Evolutionary conservation across 2,797 vertebrate species (phyloP), one percentile per base, ranked within the genome.

Genomic region (Salarias fasciatus): DNA sequence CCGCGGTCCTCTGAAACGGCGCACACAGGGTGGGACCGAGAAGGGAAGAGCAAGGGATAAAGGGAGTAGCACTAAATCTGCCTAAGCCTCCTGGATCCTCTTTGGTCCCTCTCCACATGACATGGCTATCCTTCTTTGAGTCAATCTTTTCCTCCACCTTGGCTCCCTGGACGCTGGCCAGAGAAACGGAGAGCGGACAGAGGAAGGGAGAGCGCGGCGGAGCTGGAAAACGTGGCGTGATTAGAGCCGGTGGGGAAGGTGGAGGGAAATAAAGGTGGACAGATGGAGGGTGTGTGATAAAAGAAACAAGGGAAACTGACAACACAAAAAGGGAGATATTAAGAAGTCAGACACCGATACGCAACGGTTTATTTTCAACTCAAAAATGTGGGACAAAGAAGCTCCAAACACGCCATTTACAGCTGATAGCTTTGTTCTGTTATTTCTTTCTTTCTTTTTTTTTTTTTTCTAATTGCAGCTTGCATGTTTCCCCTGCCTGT

Each of bases 31-130:
- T 62, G 49, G 59, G 56, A 59, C 62, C 9, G 29, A 50, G 36
- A 30, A 18, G 60, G 53, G 43, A 35, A 31, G 50, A 59, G 64
- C 18, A 40, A 58, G 49, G 60, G 76, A 71, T 71, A 80, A 72
- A 77, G 83, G 59, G 55, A 85, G 75, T 80, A 75, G 72, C 51
- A 56, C 81, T 90, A 92, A 91, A 84, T 89, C 89, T 78, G 74
- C 59, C 72, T 90, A 92, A 93, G 91, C 90, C 82, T 82, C 78
- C 86, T 87, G 87, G 83, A 91, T 92, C 87, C 82, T 88, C 90
- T 91, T 89, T 90, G 75, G 84, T 90, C 73, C 82, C 83, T 79
- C 79, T 90, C 88, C 84, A 87, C 75, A 91, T 86, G 89, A 86
- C 87, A 83, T 65, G 77, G 78, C 87, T 86, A 85, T 89, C 79